phyloP scores from a whole-genome alignment of 2,797 vertebrate species.

The Carcharodon carcharias region DNA sequence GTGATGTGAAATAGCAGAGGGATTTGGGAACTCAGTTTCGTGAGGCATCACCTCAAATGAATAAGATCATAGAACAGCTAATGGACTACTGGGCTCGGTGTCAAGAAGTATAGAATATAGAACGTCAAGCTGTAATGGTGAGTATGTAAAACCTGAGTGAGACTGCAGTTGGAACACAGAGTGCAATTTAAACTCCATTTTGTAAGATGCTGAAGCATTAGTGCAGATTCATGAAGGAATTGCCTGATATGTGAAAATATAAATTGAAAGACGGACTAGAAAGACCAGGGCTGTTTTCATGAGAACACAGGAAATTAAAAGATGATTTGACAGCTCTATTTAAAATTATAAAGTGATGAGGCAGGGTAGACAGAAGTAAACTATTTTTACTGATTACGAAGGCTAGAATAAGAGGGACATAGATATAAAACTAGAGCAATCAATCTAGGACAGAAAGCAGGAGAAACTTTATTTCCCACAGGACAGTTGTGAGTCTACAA shows the following conservation, averaged over 20 bases:
- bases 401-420: background rate
- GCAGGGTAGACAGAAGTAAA: background rate
- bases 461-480: background rate
- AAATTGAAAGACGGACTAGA: background rate
- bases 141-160: background rate
- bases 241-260: background rate
- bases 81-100: background rate
- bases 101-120: background rate
- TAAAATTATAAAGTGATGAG: background rate
- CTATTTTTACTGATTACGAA: background rate
- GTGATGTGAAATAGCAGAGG: background rate
- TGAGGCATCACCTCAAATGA: background rate
- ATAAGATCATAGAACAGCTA: background rate
- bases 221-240: background rate
- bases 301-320: background rate
- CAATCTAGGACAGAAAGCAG: background rate
- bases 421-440: background rate
- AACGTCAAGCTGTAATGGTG: background rate
- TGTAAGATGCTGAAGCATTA: background rate
- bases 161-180: background rate
- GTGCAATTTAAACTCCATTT: background rate
- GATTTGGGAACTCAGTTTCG: background rate
- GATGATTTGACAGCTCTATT: background rate
- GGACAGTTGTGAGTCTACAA: background rate
- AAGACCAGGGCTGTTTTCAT: background rate